Evolutionary conservation across 2,113 vertebrate genomes (phyloP), one percentile per base, ranked within the genome.

Genomic region (Xiphias gladius): DNA sequence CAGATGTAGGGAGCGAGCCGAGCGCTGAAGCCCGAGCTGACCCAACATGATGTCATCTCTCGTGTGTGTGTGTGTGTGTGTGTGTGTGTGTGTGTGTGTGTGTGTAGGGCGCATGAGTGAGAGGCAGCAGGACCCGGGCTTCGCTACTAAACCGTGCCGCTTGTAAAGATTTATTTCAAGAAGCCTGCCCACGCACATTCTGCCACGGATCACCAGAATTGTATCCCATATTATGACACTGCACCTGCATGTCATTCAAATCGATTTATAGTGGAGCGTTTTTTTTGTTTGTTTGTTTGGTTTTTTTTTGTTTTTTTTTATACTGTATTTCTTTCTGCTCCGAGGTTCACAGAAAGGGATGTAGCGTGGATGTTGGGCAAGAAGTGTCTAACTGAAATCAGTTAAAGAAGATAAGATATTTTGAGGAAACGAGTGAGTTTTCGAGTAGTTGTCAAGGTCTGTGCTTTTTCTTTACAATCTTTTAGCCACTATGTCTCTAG

Each of bases 21-120:
- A 90, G 87, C 88, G 66, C 75, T 73, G 83, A 88, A 93, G 87
- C 91, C 88, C 82, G 79, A 88, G 83, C 88, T 93, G 92, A 93
- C 93, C 93, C 79, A 89, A 89, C 82, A 93, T 93, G 92, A 94
- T 93, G 93, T 93, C 91, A 93, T 93, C 91, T 87, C 81, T 83
- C 16, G 79, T 82, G 84, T 73, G 83, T 52, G n/a, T n/a, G n/a
- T n/a, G n/a, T n/a, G n/a, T n/a, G n/a, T n/a, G n/a, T n/a, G n/a
- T n/a, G n/a, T n/a, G n/a, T n/a, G n/a, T n/a, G n/a, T n/a, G n/a
- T n/a, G n/a, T n/a, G n/a, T n/a, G n/a, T n/a, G n/a, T 19, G 79
- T 82, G 84, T 73, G 83, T 52, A 87, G 75, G 73, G 90, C 85
- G 89, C 89, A 88, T 89, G 90, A 90, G 92, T 87, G 90, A 90